Evolutionary conservation across 2,888 invertebrate species (phyloP).

Genomic region (Rugalucina vietnamica): DNA sequence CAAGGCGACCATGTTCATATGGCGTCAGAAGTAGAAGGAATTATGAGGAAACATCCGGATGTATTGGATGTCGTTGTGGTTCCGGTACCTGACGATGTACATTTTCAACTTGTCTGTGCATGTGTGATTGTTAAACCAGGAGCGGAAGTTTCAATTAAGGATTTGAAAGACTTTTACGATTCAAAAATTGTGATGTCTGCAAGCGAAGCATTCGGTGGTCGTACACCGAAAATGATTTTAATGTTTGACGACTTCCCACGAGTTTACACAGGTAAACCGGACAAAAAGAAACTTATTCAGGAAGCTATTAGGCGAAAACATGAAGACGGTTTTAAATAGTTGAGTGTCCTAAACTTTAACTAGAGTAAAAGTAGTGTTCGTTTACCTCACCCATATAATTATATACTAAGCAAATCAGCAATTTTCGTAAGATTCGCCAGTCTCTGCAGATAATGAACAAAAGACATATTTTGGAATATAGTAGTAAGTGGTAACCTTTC

Average conservation of each 20-base stretch:
- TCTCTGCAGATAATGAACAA: too few species aligned
- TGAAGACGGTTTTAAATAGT: too few species aligned
- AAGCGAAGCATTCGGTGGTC: neutral
- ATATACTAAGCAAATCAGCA: too few species aligned
- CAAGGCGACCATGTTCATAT: slow-evolving; percentile 15
- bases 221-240: neutral
- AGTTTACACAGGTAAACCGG: neutral
- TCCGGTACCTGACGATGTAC: slow-evolving; percentile 25
- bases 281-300: neutral
- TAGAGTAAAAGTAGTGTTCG: too few species aligned
- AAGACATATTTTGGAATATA: too few species aligned
- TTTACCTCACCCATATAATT: too few species aligned
- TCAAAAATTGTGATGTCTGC: neutral
- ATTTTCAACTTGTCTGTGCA: slow-evolving; percentile 38
- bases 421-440: too few species aligned
- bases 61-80: slow-evolving; percentile 49
- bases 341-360: too few species aligned
- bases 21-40: slow-evolving; percentile 28
- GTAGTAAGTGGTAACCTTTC: too few species aligned
- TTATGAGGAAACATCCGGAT: slow-evolving; percentile 43
- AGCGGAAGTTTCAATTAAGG: neutral
- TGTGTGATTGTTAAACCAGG: slow-evolving; percentile 42
- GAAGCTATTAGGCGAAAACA: neutral
- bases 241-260: neutral
- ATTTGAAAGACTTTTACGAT: slow-evolving; percentile 10